phyloP scores from a whole-genome alignment of 2,113 vertebrate genomes.

The Ictalurus punctatus region DNA sequence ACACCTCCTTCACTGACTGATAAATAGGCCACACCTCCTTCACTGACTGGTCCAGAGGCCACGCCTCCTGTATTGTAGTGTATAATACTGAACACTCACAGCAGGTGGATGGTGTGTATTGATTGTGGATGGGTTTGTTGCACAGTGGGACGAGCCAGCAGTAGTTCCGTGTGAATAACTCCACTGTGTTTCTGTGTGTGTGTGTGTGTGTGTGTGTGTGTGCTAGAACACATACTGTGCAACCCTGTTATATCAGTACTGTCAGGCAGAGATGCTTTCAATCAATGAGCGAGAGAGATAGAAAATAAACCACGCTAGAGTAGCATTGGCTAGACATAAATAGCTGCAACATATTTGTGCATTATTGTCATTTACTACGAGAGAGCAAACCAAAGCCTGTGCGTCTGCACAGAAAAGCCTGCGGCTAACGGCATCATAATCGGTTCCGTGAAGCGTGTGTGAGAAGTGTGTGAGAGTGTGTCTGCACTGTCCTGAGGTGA shows the following conservation, averaged over 20 bases:
- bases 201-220: constrained; percentile 31
- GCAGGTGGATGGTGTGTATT: constrained; percentile 41
- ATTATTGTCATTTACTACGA: not conserved
- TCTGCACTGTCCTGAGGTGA: constrained; percentile 32
- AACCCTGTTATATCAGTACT: not conserved
- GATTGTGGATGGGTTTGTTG: constrained; percentile 47
- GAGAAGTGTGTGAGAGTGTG: constrained; percentile 14
- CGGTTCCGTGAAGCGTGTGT: not conserved
- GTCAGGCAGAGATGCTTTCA: not conserved
- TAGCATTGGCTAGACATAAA: not conserved
- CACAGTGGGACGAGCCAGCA: constrained; percentile 16
- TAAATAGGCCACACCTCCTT: too few relatives aligned
- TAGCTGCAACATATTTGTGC: not conserved
- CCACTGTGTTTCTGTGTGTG: not conserved
- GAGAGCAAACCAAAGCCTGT: not conserved
- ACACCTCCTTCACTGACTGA: too few relatives aligned
- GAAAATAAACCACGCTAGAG: too few relatives aligned
- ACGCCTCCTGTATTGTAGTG: too few relatives aligned
- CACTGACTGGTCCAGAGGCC: too few relatives aligned
- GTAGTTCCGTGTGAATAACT: not conserved
- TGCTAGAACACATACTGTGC: not conserved
- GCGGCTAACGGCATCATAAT: not conserved
- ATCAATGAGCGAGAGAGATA: not conserved
- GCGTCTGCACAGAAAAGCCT: not conserved
- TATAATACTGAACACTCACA: constrained; percentile 18